These are phyloP conservation scores for Paratrypauchen microcephalus DNA, from an alignment of 2,797 vertebrate species.

Conservation along the genomic window DNA sequence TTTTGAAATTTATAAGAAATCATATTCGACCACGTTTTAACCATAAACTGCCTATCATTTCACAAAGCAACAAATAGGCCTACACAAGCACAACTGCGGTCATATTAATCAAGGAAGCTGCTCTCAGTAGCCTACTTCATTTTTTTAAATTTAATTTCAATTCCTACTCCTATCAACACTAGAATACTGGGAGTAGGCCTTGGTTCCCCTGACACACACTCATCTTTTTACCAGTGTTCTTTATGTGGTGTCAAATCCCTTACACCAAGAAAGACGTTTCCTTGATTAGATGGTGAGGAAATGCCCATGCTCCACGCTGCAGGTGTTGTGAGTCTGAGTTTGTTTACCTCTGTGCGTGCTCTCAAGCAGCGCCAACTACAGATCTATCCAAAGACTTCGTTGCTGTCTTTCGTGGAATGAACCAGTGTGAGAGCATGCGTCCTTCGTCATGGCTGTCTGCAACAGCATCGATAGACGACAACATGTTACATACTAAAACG, in stretches of 20 bases:
- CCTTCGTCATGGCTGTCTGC: constrained; percentile 68
- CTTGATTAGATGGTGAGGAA: constrained; percentile 48
- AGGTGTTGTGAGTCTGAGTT: constrained; percentile 28
- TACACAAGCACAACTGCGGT: neutral
- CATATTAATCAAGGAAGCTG: no score
- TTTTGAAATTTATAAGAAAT: neutral
- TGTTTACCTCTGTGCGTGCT: constrained; percentile 43
- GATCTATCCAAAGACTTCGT: constrained; percentile 49
- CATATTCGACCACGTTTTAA: neutral
- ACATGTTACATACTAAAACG: constrained; percentile 55
- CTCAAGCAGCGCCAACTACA: constrained; percentile 37
- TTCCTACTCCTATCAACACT: neutral
- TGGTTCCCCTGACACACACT: constrained; percentile 54
- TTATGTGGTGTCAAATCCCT: constrained; percentile 41
- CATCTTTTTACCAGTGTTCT: constrained; percentile 48
- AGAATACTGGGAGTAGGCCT: neutral
- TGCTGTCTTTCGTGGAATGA: constrained; percentile 45
- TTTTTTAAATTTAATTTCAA: neutral
- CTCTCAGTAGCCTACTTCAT: neutral
- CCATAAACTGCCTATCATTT: neutral
- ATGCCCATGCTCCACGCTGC: constrained; percentile 35
- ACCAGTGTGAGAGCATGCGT: constrained; percentile 51
- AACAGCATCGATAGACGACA: constrained; percentile 64
- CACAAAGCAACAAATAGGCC: neutral
- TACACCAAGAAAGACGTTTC: constrained; percentile 29